phyloP scores from a whole-genome alignment of 2,888 invertebrate species.

The Troides aeacus region DNA sequence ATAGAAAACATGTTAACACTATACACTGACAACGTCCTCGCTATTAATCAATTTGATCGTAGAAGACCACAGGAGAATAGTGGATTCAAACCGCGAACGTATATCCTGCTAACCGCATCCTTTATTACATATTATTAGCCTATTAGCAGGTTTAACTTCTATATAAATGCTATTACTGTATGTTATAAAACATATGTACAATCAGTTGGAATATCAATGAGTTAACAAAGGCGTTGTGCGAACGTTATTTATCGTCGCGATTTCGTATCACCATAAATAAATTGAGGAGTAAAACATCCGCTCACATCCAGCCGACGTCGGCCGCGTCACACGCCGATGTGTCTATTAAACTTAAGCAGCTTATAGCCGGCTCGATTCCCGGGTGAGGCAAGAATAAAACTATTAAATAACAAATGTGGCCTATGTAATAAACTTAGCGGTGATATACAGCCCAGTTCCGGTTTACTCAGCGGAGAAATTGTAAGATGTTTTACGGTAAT shows the following conservation, averaged over 20 bases:
- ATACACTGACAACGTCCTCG: no score
- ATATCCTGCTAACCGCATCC: neutral
- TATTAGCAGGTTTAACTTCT: neutral
- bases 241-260: slow-evolving; percentile 23
- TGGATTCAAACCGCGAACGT: neutral
- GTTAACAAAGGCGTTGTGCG: slow-evolving; percentile 7
- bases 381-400: slow-evolving; percentile 36
- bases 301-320: slow-evolving; percentile 16
- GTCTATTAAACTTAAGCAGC: slow-evolving; percentile 40
- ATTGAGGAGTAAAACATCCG: slow-evolving; percentile 22
- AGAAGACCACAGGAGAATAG: no score
- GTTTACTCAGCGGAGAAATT: neutral
- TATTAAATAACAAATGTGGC: slow-evolving; percentile 27
- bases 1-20: no score
- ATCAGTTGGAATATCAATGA: slow-evolving; percentile 19
- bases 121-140: neutral
- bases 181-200: slow-evolving; percentile 8
- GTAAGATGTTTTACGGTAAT: neutral
- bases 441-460: slow-evolving; percentile 27
- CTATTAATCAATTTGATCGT: no score
- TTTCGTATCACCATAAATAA: slow-evolving; percentile 28
- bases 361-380: slow-evolving; percentile 38
- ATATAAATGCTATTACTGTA: neutral
- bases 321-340: slow-evolving; percentile 29
- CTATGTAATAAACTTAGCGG: slow-evolving; percentile 22